Conservation (phyloP, 2,797 vertebrate species). For the Antrozous pallidus region DNA sequence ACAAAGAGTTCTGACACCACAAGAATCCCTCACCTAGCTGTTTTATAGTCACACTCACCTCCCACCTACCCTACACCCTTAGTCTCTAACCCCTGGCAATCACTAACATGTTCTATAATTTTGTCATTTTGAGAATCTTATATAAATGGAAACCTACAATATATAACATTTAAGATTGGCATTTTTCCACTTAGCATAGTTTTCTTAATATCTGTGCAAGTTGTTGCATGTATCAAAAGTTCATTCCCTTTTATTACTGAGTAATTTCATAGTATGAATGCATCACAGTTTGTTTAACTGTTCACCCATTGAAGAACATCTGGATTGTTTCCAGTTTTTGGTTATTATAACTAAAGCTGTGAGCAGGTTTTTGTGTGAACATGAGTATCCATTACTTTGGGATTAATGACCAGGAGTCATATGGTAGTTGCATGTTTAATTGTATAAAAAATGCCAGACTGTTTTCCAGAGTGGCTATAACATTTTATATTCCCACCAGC, state of each 20-base stretch:
- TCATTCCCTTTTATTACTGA: conserved; percentile 30
- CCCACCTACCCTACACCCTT: not conserved
- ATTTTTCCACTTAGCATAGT: not conserved
- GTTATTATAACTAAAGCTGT: conserved; percentile 10
- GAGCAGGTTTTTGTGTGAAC: conserved; percentile 29
- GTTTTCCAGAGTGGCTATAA: conserved; percentile 9
- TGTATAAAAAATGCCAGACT: conserved; percentile 19
- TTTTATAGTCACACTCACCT: not conserved
- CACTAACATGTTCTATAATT: conserved; percentile 12
- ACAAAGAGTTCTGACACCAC: not conserved
- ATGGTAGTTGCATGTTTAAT: conserved; percentile 6
- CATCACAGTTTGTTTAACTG: conserved; percentile 28
- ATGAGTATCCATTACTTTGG: conserved; percentile 17
- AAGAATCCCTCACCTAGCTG: not conserved
- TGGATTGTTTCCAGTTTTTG: conserved; percentile 18
- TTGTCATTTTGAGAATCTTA: conserved; percentile 2
- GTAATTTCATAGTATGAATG: not conserved
- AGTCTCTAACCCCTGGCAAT: not conserved
- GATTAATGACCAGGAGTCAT: conserved; percentile 2
- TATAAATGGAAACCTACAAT: not conserved
- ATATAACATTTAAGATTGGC: not conserved
- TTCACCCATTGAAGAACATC: not conserved
- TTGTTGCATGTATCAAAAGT: not conserved
- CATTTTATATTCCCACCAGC: not conserved
- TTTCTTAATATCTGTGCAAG: not conserved